Evolutionary conservation across 1,140 invertebrate genomes (phyloP).

Genomic region (Temnothorax curvispinosus): DNA sequence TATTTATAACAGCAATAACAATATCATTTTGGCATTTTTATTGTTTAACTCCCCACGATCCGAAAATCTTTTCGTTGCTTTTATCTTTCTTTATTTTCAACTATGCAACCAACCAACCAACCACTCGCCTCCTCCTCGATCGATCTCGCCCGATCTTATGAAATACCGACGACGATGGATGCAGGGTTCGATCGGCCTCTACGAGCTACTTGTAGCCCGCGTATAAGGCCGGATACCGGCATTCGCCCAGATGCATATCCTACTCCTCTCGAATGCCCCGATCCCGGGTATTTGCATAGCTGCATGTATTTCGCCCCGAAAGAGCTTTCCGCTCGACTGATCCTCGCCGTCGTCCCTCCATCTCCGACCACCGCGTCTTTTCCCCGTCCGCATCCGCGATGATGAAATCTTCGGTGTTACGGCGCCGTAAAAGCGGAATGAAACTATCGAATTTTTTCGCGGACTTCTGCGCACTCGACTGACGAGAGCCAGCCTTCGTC

Average conservation of each 20-base stretch:
- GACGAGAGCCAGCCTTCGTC: not conserved
- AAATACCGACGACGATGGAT: constrained; percentile 13
- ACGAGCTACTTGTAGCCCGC: constrained; percentile 41
- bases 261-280: constrained; percentile 18
- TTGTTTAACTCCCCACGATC: not conserved
- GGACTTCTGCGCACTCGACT: not conserved
- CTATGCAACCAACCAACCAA: not conserved
- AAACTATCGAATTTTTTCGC: constrained; percentile 67
- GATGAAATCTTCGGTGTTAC: constrained; percentile 70
- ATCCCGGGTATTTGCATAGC: constrained; percentile 54
- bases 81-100: not conserved
- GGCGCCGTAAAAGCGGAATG: constrained; percentile 61
- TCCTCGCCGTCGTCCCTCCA: constrained; percentile 2
- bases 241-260: constrained; percentile 42
- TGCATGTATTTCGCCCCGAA: constrained; percentile 61
- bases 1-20: not conserved
- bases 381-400: constrained; percentile 39
- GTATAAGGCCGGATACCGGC: constrained; percentile 16
- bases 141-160: constrained; percentile 31
- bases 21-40: not conserved
- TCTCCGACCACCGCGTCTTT: constrained; percentile 14
- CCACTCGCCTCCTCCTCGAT: not conserved
- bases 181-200: constrained; percentile 42
- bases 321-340: constrained; percentile 60
- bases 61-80: not conserved